These are phyloP conservation scores for Uria aalge DNA, from an alignment of 2,113 vertebrate genomes.

Conservation along the genomic window DNA sequence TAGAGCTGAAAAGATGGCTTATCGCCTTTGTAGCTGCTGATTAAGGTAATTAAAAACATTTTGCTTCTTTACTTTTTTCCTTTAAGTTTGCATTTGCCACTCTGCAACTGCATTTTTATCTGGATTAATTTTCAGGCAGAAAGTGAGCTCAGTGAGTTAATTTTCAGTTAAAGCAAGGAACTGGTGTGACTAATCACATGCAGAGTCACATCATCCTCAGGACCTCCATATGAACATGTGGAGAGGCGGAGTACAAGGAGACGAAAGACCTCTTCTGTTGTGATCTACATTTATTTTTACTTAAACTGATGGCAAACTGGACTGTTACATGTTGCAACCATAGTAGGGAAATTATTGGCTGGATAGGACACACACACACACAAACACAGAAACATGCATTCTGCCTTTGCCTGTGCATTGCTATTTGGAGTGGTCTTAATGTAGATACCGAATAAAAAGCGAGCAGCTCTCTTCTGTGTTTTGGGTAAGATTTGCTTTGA, in stretches of 20 bases:
- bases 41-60: not conserved
- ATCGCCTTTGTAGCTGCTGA: not conserved
- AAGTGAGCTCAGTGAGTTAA: not conserved
- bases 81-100: not conserved
- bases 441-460: not conserved
- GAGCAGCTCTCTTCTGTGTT: not conserved
- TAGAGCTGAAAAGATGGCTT: not conserved
- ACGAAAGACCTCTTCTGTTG: not conserved
- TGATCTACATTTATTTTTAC: not conserved
- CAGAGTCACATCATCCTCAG: not conserved
- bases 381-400: too few species aligned
- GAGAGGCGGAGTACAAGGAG: not conserved
- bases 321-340: not conserved
- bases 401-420: not conserved
- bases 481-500: not conserved
- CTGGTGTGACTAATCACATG: not conserved
- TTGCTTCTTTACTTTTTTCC: not conserved
- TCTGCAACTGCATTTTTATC: not conserved
- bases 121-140: not conserved
- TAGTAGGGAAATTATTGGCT: not conserved
- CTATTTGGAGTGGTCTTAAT: not conserved
- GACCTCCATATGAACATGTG: rapidly evolving
- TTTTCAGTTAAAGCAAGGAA: not conserved
- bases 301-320: not conserved
- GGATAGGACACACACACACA: not conserved